Base-by-base conservation (phyloP, 2,888 invertebrate species). In the Mallateleia sp. region DNA sequence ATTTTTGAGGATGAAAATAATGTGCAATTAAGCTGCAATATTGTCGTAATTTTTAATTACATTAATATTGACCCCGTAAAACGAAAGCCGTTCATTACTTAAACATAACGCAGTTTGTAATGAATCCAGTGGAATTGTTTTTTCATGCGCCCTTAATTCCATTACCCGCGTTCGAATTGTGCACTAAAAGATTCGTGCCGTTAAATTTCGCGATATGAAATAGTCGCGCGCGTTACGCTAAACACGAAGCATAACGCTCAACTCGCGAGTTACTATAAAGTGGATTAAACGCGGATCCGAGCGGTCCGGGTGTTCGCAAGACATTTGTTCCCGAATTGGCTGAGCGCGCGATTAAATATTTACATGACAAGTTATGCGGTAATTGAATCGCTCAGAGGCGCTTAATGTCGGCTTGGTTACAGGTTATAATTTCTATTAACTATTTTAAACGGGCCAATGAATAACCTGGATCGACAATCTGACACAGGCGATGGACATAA, bases 381-480 rank as follows among this genome's bases (percentile, higher is more conserved):
- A n/a, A n/a, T n/a, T n/a, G n/a, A n/a, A n/a, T n/a, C n/a, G n/a
- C n/a, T n/a, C n/a, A n/a, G n/a, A n/a, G n/a, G n/a, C n/a, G n/a
- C n/a, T n/a, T n/a, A n/a, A n/a, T n/a, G n/a, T n/a, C n/a, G n/a
- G n/a, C n/a, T 74, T 42, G 45, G 42, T 79, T 66, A 67, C 67
- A 18, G 67, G 25, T 60, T 74, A 79, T 79, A 67, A 79, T 85
- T 84, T 74, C 47, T 62, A 72, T 71, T 58, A 72, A 84, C 66
- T 72, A 84, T 79, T 84, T 84, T 72, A 66, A 78, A 66, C 54
- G 47, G 11, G n/a, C 78, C 56, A 74, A 84, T 84, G 84, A 84
- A 72, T 74, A 71, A 71, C 42, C 11, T 50, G 28, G 32, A 0
- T 22, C 67, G 83, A 72, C 83, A 79, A 67, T 60, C 50, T 79